Evolutionary conservation across 1,140 invertebrate species (phyloP), one percentile per base, ranked within the genome.

Genomic region (Panulirus ornatus): DNA sequence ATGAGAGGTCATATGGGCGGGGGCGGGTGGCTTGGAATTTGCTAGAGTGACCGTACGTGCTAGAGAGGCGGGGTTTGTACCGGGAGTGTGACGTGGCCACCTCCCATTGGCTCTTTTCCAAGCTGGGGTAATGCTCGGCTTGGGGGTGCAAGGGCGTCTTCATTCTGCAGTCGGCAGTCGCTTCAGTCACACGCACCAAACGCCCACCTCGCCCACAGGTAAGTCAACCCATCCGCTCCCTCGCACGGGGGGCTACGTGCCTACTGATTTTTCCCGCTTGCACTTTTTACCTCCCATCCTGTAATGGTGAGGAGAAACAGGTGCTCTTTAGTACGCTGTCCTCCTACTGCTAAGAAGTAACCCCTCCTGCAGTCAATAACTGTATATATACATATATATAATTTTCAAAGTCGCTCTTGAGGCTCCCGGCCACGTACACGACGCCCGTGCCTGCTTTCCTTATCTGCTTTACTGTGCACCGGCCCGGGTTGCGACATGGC

Each of bases 111-210:
- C 82, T 84, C 36, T 42, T 44, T 42, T 84, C 22, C 58, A 27
- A 40, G 63, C 22, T 40, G 36, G 82, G 82, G 82, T 84, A 84
- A 84, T 30, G 82, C 82, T 44, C 30, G 22, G 82, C 36, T 44
- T 30, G 58, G 8, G 82, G 82, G 66, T 84, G 82, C 63, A 84
- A 70, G 82, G 82, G 82, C 63, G 58, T 38, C 82, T 42, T 84
- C 82, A 84, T 70, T 84, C 82, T 44, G 63, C 63, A 27, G 82
- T 42, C 82, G 82, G 63, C 82, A 71, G 36, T 84, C 82, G 82
- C 42, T 63, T 70, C 58, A 40, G 82, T 22, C 36, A 71, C 82
- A 84, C 82, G 58, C 54, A n/a, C 34, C 36, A 22, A 3, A 40
- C 82, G 38, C 58, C 82, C 58, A 44, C 58, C 14, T 30, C 82